phyloP scores from a whole-genome alignment of 64 coral and sea anemone genomes.

The Platygyra sinensis region DNA sequence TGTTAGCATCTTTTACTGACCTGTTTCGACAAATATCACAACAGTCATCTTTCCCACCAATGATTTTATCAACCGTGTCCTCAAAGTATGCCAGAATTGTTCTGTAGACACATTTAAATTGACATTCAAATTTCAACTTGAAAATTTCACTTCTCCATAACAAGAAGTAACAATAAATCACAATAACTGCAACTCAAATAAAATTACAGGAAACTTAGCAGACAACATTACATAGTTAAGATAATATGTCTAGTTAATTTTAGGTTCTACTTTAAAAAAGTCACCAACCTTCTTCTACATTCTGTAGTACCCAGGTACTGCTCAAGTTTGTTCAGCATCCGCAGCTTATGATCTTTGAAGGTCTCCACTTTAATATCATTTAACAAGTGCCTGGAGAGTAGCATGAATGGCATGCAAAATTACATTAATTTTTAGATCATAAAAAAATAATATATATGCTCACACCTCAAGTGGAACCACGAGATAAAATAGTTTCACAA shows the following conservation, averaged over 20 bases:
- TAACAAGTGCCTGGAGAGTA: slow-evolving; percentile 61
- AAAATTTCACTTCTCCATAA: not conserved
- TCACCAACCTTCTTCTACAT: slow-evolving; percentile 76
- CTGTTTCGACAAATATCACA: slow-evolving; percentile 86
- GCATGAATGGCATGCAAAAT: no score
- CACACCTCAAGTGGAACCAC: no score
- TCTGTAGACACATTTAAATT: slow-evolving; percentile 9
- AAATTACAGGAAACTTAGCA: no score
- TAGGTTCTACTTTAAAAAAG: not conserved
- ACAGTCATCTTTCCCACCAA: slow-evolving; percentile 78
- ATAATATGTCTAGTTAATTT: not conserved
- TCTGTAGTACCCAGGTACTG: slow-evolving; percentile 76
- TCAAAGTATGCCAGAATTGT: slow-evolving; percentile 95
- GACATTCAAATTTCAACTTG: not conserved
- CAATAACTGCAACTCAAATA: no score
- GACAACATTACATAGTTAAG: no score
- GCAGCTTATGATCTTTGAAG: slow-evolving; percentile 68
- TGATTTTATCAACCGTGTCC: slow-evolving; percentile 35
- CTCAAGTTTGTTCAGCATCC: slow-evolving; percentile 85
- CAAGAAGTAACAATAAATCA: no score
- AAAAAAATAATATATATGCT: no score
- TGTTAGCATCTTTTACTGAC: slow-evolving; percentile 2
- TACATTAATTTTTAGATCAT: no score
- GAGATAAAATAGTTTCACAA: no score
- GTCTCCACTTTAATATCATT: slow-evolving; percentile 62